Conservation (phyloP, 1,140 invertebrate species). For the Neocloeon triangulifer region DNA sequence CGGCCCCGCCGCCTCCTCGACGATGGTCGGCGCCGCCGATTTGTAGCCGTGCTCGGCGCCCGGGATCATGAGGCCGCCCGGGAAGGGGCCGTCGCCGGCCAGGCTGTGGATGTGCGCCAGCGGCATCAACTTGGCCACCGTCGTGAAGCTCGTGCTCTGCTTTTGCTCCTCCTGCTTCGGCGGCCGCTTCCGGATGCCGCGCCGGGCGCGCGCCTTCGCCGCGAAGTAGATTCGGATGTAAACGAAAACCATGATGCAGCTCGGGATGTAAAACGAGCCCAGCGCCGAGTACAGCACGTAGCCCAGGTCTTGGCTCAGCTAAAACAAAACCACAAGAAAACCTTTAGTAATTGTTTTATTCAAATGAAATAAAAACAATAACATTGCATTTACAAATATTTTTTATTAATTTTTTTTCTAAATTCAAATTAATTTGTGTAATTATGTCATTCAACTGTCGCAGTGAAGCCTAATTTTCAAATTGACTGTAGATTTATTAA, state of each 20-base stretch:
- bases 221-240: constrained; percentile 97
- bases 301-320: constrained; percentile 83
- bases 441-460: no score
- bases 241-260: constrained; percentile 96
- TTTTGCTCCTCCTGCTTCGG: constrained; percentile 16
- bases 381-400: no score
- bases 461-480: no score
- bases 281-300: constrained; percentile 96
- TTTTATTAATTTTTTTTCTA: no score
- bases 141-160: constrained; percentile 10
- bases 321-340: constrained; percentile 24
- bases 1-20: constrained; percentile 4
- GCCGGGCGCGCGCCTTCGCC: constrained; percentile 68
- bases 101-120: constrained; percentile 4
- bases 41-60: no score
- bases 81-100: no score
- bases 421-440: no score
- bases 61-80: no score
- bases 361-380: no score
- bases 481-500: no score
- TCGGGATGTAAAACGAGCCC: constrained; percentile 96
- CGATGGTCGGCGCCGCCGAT: background rate
- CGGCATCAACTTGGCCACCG: constrained; percentile 7
- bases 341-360: no score
- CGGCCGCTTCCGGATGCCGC: constrained; percentile 56